A percentile compares a stretch with the other conserved stretches of the same genome.
Evolutionary conservation across 1,140 invertebrate species (phyloP).

Genomic region (Akabosia matsudoensis): DNA sequence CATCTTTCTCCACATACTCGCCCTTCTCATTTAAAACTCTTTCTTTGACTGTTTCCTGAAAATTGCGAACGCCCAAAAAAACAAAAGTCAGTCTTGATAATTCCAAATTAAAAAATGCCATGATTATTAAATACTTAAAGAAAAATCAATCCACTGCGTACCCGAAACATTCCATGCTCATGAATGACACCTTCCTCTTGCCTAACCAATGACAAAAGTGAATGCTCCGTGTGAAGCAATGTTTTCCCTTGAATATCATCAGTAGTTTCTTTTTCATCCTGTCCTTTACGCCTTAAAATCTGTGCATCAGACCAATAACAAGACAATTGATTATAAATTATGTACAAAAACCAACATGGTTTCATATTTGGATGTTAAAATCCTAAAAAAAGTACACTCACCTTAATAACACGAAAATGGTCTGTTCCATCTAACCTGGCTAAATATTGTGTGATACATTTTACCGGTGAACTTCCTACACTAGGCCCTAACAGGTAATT

Average conservation of each 20-base stretch:
- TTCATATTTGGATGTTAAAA: background rate
- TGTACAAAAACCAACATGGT: background rate
- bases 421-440: conserved; percentile 69
- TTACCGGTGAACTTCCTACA: conserved; percentile 70
- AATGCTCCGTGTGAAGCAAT: conserved; percentile 76
- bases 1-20: conserved; percentile 62
- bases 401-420: conserved; percentile 74
- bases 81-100: background rate
- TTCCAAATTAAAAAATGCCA: conserved; percentile 28
- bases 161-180: conserved; percentile 77
- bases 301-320: too few species aligned
- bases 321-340: too few species aligned
- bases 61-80: conserved; percentile 6
- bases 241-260: conserved; percentile 79
- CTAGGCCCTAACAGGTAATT: conserved; percentile 69
- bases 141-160: conserved; percentile 49
- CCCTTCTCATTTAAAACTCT: conserved; percentile 56
- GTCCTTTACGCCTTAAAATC: conserved; percentile 59
- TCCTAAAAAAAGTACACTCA: conserved; percentile 49
- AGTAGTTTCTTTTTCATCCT: conserved; percentile 62
- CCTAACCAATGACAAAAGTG: conserved; percentile 66
- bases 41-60: conserved; percentile 68
- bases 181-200: conserved; percentile 72
- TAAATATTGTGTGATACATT: conserved; percentile 74
- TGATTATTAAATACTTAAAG: background rate